A percentile compares a stretch with the other conserved stretches of the same genome.
Conservation (phyloP, 2,888 invertebrate species). For the Proisotoma minuta region DNA sequence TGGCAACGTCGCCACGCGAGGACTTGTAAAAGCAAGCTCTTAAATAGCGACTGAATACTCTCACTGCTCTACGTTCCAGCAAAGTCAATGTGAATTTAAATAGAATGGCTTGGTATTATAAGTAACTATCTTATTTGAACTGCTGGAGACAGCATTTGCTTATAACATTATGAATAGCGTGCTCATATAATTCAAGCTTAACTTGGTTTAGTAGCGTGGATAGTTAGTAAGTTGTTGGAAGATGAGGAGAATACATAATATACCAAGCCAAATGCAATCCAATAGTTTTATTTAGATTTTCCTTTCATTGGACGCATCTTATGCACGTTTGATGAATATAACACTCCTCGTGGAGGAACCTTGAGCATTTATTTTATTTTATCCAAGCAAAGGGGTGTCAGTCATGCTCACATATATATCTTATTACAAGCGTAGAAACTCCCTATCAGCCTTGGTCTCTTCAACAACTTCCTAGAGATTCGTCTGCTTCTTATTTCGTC, state of each 20-base stretch:
- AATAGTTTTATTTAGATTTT: slow-evolving; percentile 47
- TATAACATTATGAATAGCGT: slow-evolving; percentile 15
- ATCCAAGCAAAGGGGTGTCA: slow-evolving; percentile 34
- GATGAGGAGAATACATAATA: not conserved
- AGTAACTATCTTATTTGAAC: not conserved
- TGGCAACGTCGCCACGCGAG: slow-evolving; percentile 45
- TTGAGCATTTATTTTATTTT: slow-evolving; percentile 39
- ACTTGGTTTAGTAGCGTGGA: not conserved
- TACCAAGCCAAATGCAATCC: not conserved
- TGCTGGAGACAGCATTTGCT: not conserved
- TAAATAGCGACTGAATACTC: not conserved
- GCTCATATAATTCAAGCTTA: no score
- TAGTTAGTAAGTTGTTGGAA: slow-evolving; percentile 1
- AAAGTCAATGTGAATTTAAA: not conserved
- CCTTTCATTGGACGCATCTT: slow-evolving; percentile 47
- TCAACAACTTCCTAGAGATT: slow-evolving; percentile 36
- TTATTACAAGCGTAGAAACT: slow-evolving; percentile 5
- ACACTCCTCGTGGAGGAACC: slow-evolving; percentile 38
- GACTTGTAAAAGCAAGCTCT: not conserved
- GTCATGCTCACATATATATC: slow-evolving; percentile 20
- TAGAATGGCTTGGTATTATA: not conserved
- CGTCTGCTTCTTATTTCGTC: slow-evolving; percentile 9
- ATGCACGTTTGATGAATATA: slow-evolving; percentile 29
- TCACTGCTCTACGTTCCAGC: not conserved
- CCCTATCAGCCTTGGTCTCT: slow-evolving; percentile 34